phyloP scores from a whole-genome alignment of 2,888 invertebrate genomes.

The Heliothis peltigera region DNA sequence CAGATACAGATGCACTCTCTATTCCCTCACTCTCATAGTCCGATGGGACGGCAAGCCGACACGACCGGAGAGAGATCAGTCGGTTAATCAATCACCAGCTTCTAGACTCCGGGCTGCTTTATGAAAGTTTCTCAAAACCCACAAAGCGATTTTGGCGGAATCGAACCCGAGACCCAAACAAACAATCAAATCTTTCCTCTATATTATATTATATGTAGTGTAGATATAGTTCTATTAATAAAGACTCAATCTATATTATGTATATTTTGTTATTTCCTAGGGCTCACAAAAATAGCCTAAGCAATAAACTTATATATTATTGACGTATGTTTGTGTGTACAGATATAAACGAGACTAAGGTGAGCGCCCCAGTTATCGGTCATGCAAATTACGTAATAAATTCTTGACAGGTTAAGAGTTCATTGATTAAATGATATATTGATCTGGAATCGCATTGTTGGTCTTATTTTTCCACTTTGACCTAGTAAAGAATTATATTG shows the following conservation, averaged over 20 bases:
- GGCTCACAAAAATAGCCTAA: not conserved
- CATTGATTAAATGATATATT: slow-evolving; percentile 7
- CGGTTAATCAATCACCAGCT: no score
- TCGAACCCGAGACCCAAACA: no score
- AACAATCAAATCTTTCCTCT: no score
- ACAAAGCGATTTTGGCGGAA: no score
- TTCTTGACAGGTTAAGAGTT: slow-evolving; percentile 3
- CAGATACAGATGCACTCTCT: no score
- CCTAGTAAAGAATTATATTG: not conserved
- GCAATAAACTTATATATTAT: slow-evolving; percentile 26
- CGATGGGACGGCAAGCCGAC: no score
- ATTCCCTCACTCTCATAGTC: no score
- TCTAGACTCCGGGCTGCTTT: no score
- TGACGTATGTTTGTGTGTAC: slow-evolving; percentile 10
- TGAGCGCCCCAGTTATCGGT: slow-evolving; percentile 42
- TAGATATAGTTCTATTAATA: no score
- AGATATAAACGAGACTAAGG: slow-evolving; percentile 26
- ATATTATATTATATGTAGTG: no score
- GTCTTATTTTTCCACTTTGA: slow-evolving; percentile 11
- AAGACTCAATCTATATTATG: not conserved
- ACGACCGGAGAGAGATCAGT: no score
- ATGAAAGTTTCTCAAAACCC: no score
- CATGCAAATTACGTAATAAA: slow-evolving; percentile 1
- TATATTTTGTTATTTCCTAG: not conserved
- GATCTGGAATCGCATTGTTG: not conserved